Percentiles rank a stretch among this genome's conserved stretches.
These are phyloP conservation scores for Sebastes ruberrimus DNA, from an alignment of 2,797 vertebrate species.

Conservation along the genomic window DNA sequence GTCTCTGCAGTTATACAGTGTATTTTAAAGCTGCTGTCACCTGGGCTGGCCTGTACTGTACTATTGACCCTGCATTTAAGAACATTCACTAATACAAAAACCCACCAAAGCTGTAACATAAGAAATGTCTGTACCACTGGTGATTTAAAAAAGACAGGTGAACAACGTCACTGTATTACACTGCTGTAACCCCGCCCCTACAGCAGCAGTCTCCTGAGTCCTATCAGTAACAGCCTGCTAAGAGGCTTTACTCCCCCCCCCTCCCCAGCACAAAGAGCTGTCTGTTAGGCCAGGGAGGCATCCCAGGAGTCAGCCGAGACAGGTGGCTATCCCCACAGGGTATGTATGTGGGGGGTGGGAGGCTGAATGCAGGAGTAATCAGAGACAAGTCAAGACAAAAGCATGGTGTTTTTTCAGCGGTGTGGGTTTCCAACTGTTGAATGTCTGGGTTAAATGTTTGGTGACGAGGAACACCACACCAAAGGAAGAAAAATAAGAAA, in stretches of 20 bases:
- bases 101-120: background rate
- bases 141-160: conserved; percentile 6
- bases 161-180: conserved; percentile 1
- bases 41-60: background rate
- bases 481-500: background rate
- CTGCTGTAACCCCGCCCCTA: conserved; percentile 25
- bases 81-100: background rate
- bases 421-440: conserved; percentile 61
- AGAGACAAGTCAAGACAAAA: conserved; percentile 78
- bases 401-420: conserved; percentile 50
- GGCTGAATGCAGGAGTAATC: conserved; percentile 64
- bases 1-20: background rate
- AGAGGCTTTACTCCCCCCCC: conserved; percentile 64
- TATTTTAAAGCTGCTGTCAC: conserved; percentile 31
- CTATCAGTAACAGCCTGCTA: conserved; percentile 73
- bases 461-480: background rate
- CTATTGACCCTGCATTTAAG: background rate
- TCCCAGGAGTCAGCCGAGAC: conserved; percentile 73
- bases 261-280: conserved; percentile 68
- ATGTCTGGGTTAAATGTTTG: conserved; percentile 46
- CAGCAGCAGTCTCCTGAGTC: conserved; percentile 57
- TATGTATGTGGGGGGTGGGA: conserved; percentile 70
- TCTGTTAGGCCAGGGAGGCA: conserved; percentile 66
- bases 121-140: background rate
- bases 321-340: conserved; percentile 82